Evolutionary conservation across 2,888 invertebrate species (phyloP).

Genomic region (Tiliacea citrago): DNA sequence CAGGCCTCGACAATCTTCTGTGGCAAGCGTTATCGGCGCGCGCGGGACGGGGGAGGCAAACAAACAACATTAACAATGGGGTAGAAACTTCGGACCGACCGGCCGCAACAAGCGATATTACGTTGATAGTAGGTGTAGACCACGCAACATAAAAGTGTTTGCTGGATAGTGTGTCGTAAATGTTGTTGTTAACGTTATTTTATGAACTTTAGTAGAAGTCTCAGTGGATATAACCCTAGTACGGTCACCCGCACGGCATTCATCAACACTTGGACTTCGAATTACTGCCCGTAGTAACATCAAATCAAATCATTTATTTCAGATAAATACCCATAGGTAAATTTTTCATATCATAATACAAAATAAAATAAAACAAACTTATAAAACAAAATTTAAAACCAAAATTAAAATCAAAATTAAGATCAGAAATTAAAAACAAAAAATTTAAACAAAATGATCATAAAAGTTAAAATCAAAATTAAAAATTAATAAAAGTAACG

Average conservation of each 20-base stretch:
- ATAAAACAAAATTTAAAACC: too few relatives aligned
- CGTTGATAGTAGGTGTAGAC: constrained; percentile 22
- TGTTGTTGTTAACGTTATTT: constrained; percentile 41
- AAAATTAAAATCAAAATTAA: too few relatives aligned
- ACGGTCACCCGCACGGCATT: too few relatives aligned
- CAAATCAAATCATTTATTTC: too few relatives aligned
- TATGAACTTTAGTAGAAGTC: constrained; percentile 14
- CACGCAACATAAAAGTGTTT: constrained; percentile 63
- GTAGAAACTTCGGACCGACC: constrained; percentile 59
- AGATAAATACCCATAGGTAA: too few relatives aligned
- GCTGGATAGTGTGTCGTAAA: constrained; percentile 40
- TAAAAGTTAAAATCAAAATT: too few relatives aligned
- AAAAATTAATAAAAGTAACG: too few relatives aligned
- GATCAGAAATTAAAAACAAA: too few relatives aligned
- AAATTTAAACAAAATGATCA: too few relatives aligned
- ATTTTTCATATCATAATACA: too few relatives aligned
- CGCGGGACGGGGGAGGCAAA: constrained; percentile 83
- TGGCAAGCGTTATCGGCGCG: constrained; percentile 86
- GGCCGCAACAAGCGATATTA: constrained; percentile 37
- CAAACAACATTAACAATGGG: constrained; percentile 82
- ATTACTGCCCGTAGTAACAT: too few relatives aligned
- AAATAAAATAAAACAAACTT: too few relatives aligned
- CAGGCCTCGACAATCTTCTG: constrained; percentile 98
- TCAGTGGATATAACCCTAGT: neutral
- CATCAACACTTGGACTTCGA: neutral